phyloP scores from a whole-genome alignment of 2,888 invertebrate species.

The Metellina segmentata region DNA sequence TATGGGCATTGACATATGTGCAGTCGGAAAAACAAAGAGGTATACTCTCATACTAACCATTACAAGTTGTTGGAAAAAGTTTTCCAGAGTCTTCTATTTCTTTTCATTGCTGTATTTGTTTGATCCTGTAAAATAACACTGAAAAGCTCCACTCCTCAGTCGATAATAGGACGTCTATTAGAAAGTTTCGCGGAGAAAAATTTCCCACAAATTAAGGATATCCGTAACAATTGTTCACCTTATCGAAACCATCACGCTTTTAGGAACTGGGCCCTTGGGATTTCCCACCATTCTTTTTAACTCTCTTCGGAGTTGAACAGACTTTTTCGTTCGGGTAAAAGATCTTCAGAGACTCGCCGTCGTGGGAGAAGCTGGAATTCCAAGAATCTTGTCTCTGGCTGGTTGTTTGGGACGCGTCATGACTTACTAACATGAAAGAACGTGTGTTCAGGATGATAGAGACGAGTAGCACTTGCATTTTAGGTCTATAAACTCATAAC shows the following conservation, averaged over 20 bases:
- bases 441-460: too few relatives aligned
- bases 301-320: constrained; percentile 32
- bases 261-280: constrained; percentile 54
- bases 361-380: constrained; percentile 29
- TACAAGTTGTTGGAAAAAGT: neutral
- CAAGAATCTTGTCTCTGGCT: neutral
- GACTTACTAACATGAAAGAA: too few relatives aligned
- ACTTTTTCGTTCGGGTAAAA: constrained; percentile 22
- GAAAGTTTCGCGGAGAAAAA: constrained; percentile 1
- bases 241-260: constrained; percentile 60
- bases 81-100: neutral
- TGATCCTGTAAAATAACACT: neutral
- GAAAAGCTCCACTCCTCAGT: neutral
- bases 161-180: neutral
- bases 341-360: constrained; percentile 46
- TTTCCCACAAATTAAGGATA: constrained; percentile 45
- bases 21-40: too few relatives aligned
- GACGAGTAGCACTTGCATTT: too few relatives aligned
- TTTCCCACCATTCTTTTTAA: constrained; percentile 27
- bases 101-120: neutral
- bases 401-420: too few relatives aligned
- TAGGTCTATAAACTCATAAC: too few relatives aligned
- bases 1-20: too few relatives aligned
- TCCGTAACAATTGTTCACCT: constrained; percentile 57
- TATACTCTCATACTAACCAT: too few relatives aligned